Evolutionary conservation across 2,888 invertebrate species (phyloP).

Genomic region (Zelleria hepariella): DNA sequence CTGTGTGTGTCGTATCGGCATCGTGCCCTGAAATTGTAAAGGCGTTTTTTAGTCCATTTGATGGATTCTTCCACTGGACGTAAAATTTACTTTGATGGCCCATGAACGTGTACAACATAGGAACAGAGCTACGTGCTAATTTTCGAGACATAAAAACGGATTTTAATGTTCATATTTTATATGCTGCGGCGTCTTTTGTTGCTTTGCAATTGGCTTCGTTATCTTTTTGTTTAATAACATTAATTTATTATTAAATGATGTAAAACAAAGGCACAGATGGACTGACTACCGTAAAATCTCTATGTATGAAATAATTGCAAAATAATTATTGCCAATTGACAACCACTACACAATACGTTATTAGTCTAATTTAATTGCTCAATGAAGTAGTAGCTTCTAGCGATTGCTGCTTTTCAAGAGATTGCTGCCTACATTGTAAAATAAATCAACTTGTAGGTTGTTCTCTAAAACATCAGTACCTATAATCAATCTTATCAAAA

Average conservation of each 20-base stretch:
- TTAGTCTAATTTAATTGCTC: too few relatives aligned
- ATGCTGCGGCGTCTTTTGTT: not conserved
- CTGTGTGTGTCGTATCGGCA: not conserved
- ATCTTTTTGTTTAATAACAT: not conserved
- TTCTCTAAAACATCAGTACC: too few relatives aligned
- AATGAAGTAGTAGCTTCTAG: too few relatives aligned
- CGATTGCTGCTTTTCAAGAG: too few relatives aligned
- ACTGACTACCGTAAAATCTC: not conserved
- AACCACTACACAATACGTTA: too few relatives aligned
- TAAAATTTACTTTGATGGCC: conserved; percentile 4
- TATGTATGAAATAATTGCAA: not conserved
- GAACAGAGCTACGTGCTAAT: conserved; percentile 3
- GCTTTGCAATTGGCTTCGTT: not conserved
- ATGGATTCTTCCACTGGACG: not conserved
- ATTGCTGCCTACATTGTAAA: too few relatives aligned
- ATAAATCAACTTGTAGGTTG: too few relatives aligned
- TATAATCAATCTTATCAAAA: too few relatives aligned
- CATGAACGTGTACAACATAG: too few relatives aligned
- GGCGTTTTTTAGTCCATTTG: not conserved
- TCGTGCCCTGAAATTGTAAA: not conserved
- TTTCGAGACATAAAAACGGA: not conserved
- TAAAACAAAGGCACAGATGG: not conserved
- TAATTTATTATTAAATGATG: not conserved
- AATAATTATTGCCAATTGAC: too few relatives aligned
- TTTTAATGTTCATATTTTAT: not conserved